Evolutionary conservation across 2,888 invertebrate species (phyloP).

Genomic region (Drosophila helvetica): DNA sequence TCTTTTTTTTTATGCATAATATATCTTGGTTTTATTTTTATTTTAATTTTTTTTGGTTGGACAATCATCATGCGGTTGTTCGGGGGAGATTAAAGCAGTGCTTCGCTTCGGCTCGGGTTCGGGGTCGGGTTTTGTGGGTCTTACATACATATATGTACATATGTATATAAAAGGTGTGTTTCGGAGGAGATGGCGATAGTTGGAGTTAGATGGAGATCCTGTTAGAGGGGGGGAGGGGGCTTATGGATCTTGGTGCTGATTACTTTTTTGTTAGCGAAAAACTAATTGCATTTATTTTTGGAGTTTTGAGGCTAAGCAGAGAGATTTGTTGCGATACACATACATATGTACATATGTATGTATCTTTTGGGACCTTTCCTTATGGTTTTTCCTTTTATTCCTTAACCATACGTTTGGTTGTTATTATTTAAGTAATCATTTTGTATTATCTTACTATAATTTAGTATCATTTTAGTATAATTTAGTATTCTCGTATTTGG

Average conservation of each 20-base stretch:
- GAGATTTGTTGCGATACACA: too few species aligned
- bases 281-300: conserved; percentile 19
- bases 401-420: too few species aligned
- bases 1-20: conserved; percentile 53
- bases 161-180: conserved; percentile 25
- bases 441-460: too few species aligned
- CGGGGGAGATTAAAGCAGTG: conserved; percentile 28
- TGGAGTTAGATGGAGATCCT: conserved; percentile 9
- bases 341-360: neutral
- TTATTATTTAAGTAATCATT: too few species aligned
- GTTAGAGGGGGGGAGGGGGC: neutral
- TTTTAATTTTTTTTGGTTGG: conserved; percentile 27
- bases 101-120: neutral
- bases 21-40: conserved; percentile 47
- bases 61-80: conserved; percentile 14
- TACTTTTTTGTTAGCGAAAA: conserved; percentile 14
- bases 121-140: neutral
- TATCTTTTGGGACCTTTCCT: neutral
- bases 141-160: conserved; percentile 5
- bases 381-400: too few species aligned
- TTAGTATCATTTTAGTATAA: too few species aligned
- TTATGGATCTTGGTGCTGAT: conserved; percentile 27
- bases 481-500: neutral
- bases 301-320: neutral
- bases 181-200: conserved; percentile 14